Percentiles rank a stretch among this genome's conserved stretches.
These are phyloP conservation scores for Danio aesculapii DNA, from an alignment of 2,797 vertebrate genomes.

Conservation along the genomic window DNA sequence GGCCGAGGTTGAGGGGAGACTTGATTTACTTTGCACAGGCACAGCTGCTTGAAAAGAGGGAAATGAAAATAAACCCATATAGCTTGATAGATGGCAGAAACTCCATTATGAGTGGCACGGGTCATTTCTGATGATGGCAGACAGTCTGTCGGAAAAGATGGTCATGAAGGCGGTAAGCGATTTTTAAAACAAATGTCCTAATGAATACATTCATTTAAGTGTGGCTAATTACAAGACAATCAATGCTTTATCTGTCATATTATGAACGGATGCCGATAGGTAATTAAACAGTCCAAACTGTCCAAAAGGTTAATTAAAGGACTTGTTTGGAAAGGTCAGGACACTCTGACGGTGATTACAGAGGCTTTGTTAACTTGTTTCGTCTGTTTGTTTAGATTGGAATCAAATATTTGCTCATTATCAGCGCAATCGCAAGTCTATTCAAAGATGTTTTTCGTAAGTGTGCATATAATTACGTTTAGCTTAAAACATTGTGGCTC, in stretches of 20 bases:
- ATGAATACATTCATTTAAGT: conserved; percentile 29
- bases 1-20: conserved; percentile 21
- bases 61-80: conserved; percentile 33
- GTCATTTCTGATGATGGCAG: conserved; percentile 32
- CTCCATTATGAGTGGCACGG: conserved; percentile 2
- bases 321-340: conserved; percentile 48
- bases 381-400: background rate
- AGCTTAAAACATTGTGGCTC: background rate
- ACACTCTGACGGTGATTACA: conserved; percentile 31
- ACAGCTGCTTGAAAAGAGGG: conserved; percentile 39
- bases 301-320: conserved; percentile 53
- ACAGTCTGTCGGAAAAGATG: conserved; percentile 18
- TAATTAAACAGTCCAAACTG: conserved; percentile 44
- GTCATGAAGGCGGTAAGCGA: background rate
- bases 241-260: conserved; percentile 40
- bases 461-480: background rate
- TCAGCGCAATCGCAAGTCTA: background rate
- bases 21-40: conserved; percentile 47
- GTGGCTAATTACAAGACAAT: conserved; percentile 47
- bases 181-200: background rate
- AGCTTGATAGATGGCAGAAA: conserved; percentile 25
- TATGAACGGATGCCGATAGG: conserved; percentile 20
- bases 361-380: conserved; percentile 16
- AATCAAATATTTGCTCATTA: conserved; percentile 14
- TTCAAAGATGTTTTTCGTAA: conserved; percentile 1